Conservation (phyloP, 2,797 vertebrate genomes). For the Dromococcyx pavoninus region DNA sequence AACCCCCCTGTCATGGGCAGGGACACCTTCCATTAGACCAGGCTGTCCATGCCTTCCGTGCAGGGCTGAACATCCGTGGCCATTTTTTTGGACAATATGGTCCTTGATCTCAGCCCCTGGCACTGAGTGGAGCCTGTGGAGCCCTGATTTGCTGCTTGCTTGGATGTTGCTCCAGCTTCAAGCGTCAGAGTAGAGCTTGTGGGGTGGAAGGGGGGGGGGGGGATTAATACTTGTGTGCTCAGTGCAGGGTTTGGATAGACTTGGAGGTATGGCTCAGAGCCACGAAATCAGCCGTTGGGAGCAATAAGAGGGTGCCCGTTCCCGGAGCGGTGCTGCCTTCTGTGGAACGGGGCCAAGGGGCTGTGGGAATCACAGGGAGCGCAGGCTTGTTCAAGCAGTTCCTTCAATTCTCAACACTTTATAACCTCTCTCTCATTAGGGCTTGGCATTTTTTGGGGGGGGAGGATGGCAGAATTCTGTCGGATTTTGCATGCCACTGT, state of each 20-base stretch:
- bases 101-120: not conserved
- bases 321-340: slow-evolving; percentile 16
- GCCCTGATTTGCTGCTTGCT: not conserved
- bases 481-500: slow-evolving; percentile 57
- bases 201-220: not conserved
- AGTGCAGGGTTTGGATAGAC: slow-evolving; percentile 10
- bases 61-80: not conserved
- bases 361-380: slow-evolving; percentile 52
- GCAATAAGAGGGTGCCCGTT: slow-evolving; percentile 1
- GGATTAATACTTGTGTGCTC: slow-evolving; percentile 12
- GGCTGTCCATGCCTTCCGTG: not conserved
- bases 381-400: slow-evolving; percentile 36
- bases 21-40: too few species aligned
- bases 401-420: not conserved
- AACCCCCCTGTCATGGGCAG: too few species aligned
- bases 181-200: not conserved
- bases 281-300: not conserved
- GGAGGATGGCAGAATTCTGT: slow-evolving; percentile 4
- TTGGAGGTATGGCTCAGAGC: slow-evolving; percentile 25
- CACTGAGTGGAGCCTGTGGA: rapidly evolving
- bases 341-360: slow-evolving; percentile 23
- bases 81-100: not conserved
- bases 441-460: not conserved
- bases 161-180: not conserved
- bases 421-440: slow-evolving; percentile 40